Conservation (phyloP, 1,140 invertebrate genomes). For the Apis cerana region DNA sequence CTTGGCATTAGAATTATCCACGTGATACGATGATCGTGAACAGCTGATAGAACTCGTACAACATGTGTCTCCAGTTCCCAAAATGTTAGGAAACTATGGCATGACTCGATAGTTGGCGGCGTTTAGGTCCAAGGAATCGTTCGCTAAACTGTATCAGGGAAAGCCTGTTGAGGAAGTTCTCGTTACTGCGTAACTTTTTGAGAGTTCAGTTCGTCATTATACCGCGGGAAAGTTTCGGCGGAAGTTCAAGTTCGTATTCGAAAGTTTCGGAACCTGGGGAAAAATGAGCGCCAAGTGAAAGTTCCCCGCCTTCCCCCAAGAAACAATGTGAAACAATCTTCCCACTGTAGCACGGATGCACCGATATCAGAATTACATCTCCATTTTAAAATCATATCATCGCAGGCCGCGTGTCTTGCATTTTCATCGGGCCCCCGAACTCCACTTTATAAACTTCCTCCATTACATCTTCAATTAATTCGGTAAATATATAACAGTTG, state of each 20-base stretch:
- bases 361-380: conserved; percentile 27
- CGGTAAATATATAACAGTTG: conserved; percentile 45
- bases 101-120: conserved; percentile 8
- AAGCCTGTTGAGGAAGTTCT: conserved; percentile 66
- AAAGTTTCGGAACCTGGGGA: conserved; percentile 56
- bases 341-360: neutral
- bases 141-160: conserved; percentile 63
- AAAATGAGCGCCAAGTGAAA: conserved; percentile 65
- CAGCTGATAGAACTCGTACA: no score
- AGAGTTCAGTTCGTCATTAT: conserved; percentile 68
- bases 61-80: no score
- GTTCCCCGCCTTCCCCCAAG: conserved; percentile 11
- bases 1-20: no score
- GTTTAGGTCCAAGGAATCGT: conserved; percentile 47
- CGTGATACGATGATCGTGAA: no score
- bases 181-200: conserved; percentile 67
- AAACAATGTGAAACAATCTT: conserved; percentile 52
- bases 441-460: conserved; percentile 10
- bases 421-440: neutral
- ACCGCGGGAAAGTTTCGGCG: conserved; percentile 59
- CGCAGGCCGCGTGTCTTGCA: no score
- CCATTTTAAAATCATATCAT: conserved; percentile 42
- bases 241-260: conserved; percentile 67
- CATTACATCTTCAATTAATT: conserved; percentile 46
- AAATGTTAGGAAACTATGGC: neutral